These are phyloP conservation scores for Aurelia aurita complex sp. Pacific DNA, from an alignment of 30 jellyfish, hydroid and myxozoan genomes.

Conservation along the genomic window DNA sequence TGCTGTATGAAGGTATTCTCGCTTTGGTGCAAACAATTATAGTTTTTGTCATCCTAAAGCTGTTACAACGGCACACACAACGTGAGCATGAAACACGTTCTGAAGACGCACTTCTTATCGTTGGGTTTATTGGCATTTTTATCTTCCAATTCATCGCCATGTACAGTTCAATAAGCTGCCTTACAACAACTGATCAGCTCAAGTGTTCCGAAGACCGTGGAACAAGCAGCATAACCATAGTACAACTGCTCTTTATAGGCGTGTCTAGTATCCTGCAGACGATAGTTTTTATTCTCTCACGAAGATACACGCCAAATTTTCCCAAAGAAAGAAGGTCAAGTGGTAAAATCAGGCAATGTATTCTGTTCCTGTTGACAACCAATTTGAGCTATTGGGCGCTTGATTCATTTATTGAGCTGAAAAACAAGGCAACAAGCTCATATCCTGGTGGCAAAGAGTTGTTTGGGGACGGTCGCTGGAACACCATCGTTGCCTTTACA, in stretches of 20 bases:
- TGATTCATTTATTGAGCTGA: conserved; percentile 51
- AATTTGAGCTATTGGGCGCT: conserved; percentile 57
- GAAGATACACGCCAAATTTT: conserved; percentile 16
- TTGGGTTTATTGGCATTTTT: neutral
- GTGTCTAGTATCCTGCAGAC: conserved; percentile 19
- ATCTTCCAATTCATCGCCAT: neutral
- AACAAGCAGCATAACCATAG: neutral
- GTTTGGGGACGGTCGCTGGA: conserved; percentile 12
- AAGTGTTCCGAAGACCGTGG: neutral
- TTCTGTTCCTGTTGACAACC: conserved; percentile 33
- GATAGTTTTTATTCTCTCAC: conserved; percentile 11
- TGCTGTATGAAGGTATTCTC: neutral
- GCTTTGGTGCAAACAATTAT: neutral
- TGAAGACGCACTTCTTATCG: conserved; percentile 5
- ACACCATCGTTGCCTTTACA: conserved; percentile 1
- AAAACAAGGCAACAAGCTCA: conserved; percentile 22
- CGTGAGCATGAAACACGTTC: neutral
- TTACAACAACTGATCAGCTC: neutral
- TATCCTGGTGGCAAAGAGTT: conserved; percentile 25
- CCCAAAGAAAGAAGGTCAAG: neutral
- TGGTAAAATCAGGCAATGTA: conserved; percentile 17
- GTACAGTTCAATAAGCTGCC: neutral
- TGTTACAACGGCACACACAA: neutral
- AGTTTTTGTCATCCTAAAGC: neutral
- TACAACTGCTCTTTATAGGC: neutral